Evolutionary conservation across 64 coral and sea anemone genomes (phyloP).

Genomic region (Montipora cactus): DNA sequence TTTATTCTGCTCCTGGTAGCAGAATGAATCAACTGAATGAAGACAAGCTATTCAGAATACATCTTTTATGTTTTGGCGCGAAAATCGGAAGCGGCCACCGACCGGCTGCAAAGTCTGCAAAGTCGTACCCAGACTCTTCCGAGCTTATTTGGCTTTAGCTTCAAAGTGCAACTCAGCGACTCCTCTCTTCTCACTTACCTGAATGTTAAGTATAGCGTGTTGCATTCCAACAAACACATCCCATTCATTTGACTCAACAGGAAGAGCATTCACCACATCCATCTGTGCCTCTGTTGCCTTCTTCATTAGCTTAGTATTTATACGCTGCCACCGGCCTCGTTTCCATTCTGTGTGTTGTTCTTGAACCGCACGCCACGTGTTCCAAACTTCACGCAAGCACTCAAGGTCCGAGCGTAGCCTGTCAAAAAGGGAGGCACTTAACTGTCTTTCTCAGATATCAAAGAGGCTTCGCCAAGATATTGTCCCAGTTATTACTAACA

Average conservation of each 20-base stretch:
- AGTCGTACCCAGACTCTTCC: background rate
- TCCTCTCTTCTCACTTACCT: constrained; percentile 36
- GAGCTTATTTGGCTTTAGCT: no score
- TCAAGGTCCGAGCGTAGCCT: constrained; percentile 90
- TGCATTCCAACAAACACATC: constrained; percentile 94
- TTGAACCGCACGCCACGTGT: constrained; percentile 81
- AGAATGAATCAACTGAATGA: background rate
- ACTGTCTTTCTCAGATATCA: no score
- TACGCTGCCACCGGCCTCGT: constrained; percentile 92
- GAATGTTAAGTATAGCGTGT: constrained; percentile 83
- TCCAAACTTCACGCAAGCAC: constrained; percentile 93
- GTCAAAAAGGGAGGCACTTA: background rate
- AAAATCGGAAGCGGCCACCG: background rate
- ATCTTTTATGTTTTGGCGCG: background rate
- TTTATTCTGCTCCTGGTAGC: background rate
- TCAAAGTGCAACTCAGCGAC: background rate
- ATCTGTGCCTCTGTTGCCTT: constrained; percentile 89
- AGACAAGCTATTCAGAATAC: background rate
- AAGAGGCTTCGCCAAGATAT: no score
- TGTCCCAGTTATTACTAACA: no score
- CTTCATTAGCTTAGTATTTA: constrained; percentile 90
- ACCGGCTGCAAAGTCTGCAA: background rate
- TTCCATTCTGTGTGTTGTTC: constrained; percentile 96
- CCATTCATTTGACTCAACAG: constrained; percentile 75
- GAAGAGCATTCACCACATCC: constrained; percentile 76